phyloP scores from a whole-genome alignment of 2,797 vertebrate species.

The Poeciliopsis turneri region DNA sequence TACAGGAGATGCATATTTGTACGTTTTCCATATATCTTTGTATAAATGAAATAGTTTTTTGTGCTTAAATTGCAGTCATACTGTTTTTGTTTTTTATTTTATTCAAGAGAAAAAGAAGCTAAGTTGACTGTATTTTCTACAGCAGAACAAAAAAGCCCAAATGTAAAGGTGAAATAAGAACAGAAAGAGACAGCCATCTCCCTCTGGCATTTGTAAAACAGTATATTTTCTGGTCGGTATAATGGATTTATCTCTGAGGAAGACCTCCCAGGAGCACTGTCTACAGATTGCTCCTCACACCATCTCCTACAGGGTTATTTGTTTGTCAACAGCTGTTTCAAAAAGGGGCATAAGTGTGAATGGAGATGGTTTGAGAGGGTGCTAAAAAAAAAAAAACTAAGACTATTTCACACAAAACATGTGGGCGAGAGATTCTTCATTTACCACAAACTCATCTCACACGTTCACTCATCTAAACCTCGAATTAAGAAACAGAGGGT shows the following conservation, averaged over 20 bases:
- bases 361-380: constrained; percentile 50
- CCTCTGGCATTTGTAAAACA: constrained; percentile 11
- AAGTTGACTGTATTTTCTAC: constrained; percentile 47
- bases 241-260: constrained; percentile 30
- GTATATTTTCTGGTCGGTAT: constrained; percentile 32
- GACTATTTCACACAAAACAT: constrained; percentile 65
- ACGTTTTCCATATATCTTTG: not conserved
- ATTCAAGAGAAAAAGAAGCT: not conserved
- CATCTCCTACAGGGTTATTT: constrained; percentile 62
- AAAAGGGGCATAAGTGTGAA: constrained; percentile 67
- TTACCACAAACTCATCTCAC: constrained; percentile 53
- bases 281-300: constrained; percentile 63
- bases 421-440: constrained; percentile 56
- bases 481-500: constrained; percentile 30
- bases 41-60: not conserved
- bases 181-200: constrained; percentile 37
- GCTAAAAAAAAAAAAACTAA: constrained; percentile 60
- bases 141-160: constrained; percentile 12
- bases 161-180: constrained; percentile 18
- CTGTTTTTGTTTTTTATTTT: not conserved
- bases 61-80: not conserved
- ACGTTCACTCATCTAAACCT: constrained; percentile 36
- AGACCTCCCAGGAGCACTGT: constrained; percentile 37
- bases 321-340: constrained; percentile 59
- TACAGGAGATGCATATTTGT: not conserved